phyloP scores from a whole-genome alignment of 2,797 vertebrate species.

The Cyclopterus lumpus region DNA sequence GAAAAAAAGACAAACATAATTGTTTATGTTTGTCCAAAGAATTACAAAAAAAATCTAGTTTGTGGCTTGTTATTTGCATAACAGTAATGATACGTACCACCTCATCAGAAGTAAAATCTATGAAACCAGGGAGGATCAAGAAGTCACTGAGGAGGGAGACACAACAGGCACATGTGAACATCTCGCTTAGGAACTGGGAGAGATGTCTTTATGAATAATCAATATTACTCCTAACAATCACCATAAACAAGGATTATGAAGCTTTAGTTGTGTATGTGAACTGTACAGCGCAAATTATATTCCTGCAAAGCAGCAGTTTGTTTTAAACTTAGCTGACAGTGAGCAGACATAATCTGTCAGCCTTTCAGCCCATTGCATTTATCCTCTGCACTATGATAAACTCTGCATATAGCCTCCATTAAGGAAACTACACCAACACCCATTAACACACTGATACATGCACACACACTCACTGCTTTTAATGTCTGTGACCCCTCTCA shows the following conservation, averaged over 20 bases:
- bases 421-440: constrained; percentile 53
- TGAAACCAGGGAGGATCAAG: constrained; percentile 95
- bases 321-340: constrained; percentile 23
- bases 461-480: constrained; percentile 50
- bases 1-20: background rate
- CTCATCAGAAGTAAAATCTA: constrained; percentile 95
- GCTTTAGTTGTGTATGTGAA: constrained; percentile 2
- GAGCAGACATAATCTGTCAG: constrained; percentile 47
- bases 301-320: constrained; percentile 20
- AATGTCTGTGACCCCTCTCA: constrained; percentile 63
- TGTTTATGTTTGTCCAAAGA: background rate
- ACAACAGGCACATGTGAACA: background rate
- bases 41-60: background rate
- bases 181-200: background rate
- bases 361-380: constrained; percentile 42
- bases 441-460: constrained; percentile 44
- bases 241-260: background rate
- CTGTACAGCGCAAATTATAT: background rate
- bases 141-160: constrained; percentile 87
- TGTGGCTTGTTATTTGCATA: background rate
- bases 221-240: background rate
- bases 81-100: constrained; percentile 87
- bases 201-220: background rate
- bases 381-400: constrained; percentile 60
- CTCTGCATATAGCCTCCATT: constrained; percentile 63